Base-by-base conservation (phyloP, 1,140 invertebrate species). In the Macrosteles quadrilineatus region DNA sequence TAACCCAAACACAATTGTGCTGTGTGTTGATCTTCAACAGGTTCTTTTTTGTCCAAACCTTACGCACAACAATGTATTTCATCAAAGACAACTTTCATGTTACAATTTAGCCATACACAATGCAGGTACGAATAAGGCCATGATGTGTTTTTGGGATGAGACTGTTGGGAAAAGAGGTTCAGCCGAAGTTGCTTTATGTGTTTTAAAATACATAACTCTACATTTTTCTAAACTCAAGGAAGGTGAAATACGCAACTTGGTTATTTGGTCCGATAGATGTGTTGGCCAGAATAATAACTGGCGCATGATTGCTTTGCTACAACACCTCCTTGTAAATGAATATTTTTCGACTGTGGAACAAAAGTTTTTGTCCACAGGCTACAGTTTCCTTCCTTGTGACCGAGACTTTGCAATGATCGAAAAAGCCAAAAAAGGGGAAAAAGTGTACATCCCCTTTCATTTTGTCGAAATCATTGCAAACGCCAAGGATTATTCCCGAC, bases 371-470 rank as follows among this genome's bases (percentile, higher is more conserved):
- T 57, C 50, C 2, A 68, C 72, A 40, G 67, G 71, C 9, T 67
- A 72, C 55, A 72, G 71, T 30, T 71, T 71, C 50, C 36, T 71
- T 17, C 63, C 65, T 0, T 73, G 64, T 19, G 70, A 72, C 31
- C 31, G 72, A 1, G 64, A 67, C 31, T 73, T 72, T 67, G 67
- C 67, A 21, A n/a, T 68, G 0, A 68, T 68, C 19, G 36, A 64
- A 25, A 64, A 23, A 21, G 62, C 62, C 30, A 64, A 64, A 36
- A 36, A 64, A 27, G 57, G n/a, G n/a, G n/a, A n/a, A n/a, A n/a
- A n/a, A n/a, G n/a, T n/a, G n/a, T n/a, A n/a, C n/a, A n/a, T n/a
- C n/a, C n/a, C n/a, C n/a, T n/a, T n/a, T n/a, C n/a, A n/a, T n/a
- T n/a, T n/a, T n/a, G n/a, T n/a, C n/a, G n/a, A n/a, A n/a, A n/a